These are phyloP conservation scores for Rhagoletis zephyria DNA, from an alignment of 1,140 invertebrate species.

Conservation along the genomic window DNA sequence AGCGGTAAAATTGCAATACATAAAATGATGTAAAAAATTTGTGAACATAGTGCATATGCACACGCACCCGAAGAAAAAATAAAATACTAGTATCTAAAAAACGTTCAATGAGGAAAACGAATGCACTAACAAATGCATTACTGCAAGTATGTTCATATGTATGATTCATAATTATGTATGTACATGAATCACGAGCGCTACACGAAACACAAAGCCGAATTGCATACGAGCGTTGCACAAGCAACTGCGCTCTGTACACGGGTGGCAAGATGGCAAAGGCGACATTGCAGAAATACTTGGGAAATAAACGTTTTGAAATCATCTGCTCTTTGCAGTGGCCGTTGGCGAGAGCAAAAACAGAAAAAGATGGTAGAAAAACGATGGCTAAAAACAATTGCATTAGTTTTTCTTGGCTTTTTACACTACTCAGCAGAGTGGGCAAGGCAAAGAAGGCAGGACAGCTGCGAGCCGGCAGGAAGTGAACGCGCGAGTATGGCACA, in stretches of 20 bases:
- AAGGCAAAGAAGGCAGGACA: not conserved
- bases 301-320: conserved; percentile 18
- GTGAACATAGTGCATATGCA: not conserved
- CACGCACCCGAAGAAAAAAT: no score
- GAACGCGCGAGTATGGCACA: not conserved
- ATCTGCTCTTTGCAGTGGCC: not conserved
- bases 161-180: no score
- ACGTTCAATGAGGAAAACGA: conserved; percentile 28
- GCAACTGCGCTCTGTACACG: not conserved
- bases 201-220: conserved; percentile 9
- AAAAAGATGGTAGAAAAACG: not conserved
- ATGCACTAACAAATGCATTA: not conserved
- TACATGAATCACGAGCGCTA: not conserved
- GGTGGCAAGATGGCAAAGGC: not conserved
- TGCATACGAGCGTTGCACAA: not conserved
- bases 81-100: not conserved
- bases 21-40: not conserved
- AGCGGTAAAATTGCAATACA: not conserved
- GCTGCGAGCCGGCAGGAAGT: not conserved
- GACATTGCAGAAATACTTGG: not conserved
- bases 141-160: not conserved
- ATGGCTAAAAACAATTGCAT: not conserved
- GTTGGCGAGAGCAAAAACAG: not conserved
- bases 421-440: not conserved
- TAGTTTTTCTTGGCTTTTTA: no score